A percentile compares a stretch with the other conserved stretches of the same genome.
Conservation (phyloP, 2,888 invertebrate species). For the Hartigia nigra region DNA sequence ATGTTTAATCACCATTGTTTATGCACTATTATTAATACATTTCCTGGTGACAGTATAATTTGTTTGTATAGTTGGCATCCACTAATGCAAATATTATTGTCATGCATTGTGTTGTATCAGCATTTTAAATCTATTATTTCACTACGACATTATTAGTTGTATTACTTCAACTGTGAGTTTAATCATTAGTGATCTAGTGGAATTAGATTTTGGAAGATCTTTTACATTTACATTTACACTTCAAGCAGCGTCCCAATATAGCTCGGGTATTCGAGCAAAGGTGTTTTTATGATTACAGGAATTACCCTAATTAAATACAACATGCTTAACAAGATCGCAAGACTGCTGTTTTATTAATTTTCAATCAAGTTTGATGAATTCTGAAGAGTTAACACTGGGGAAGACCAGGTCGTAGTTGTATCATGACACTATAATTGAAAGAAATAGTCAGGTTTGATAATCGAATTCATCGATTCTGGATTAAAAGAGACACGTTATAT, state of each 20-base stretch:
- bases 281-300: background rate
- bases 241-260: background rate
- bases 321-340: background rate
- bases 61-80: background rate
- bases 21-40: background rate
- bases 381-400: background rate
- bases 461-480: background rate
- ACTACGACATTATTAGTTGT: background rate
- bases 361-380: background rate
- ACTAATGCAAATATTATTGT: background rate
- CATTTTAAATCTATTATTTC: background rate
- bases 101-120: background rate
- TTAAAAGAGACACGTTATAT: background rate
- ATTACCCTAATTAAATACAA: background rate
- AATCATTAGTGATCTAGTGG: background rate
- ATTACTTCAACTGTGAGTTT: background rate
- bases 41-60: background rate
- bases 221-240: background rate
- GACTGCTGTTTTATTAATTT: background rate
- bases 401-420: background rate
- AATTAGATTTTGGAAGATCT: background rate
- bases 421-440: background rate
- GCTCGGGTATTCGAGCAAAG: background rate
- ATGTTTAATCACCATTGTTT: background rate
- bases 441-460: background rate